phyloP scores from a whole-genome alignment of 2,888 invertebrate genomes.

The Drosophila paucipuncta region DNA sequence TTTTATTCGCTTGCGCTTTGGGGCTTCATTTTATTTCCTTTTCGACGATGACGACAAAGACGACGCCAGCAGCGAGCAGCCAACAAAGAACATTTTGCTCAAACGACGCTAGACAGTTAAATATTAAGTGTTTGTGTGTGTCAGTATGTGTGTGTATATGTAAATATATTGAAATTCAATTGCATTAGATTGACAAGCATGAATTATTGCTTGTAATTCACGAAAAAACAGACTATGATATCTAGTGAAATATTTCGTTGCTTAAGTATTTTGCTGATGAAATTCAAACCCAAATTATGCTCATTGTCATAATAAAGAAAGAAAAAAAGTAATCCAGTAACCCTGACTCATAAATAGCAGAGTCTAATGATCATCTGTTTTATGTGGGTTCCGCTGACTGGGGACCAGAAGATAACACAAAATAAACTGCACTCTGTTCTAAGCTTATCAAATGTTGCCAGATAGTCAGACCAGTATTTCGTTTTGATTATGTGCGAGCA shows the following conservation, averaged over 20 bases:
- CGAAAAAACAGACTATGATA: neutral
- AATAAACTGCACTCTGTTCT: conserved; percentile 14
- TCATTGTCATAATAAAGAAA: neutral
- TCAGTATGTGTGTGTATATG: conserved; percentile 1
- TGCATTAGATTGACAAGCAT: conserved; percentile 30
- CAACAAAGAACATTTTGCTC: conserved; percentile 55
- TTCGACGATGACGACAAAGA: conserved; percentile 25
- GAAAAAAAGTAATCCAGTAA: neutral
- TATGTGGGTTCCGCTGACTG: conserved; percentile 25
- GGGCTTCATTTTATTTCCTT: conserved; percentile 56
- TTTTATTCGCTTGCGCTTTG: conserved; percentile 50
- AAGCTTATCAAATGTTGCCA: conserved; percentile 32
- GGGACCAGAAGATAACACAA: conserved; percentile 32
- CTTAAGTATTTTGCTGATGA: neutral
- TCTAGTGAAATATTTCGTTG: neutral
- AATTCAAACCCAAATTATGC: neutral
- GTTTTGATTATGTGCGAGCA: conserved; percentile 36
- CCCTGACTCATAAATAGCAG: neutral
- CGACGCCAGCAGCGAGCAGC: conserved; percentile 37
- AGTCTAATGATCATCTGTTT: conserved; percentile 9
- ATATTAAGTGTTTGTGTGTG: conserved; percentile 4
- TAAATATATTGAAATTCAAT: conserved; percentile 38
- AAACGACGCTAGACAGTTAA: conserved; percentile 10
- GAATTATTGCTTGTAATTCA: neutral
- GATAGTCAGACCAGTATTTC: conserved; percentile 7